These are phyloP conservation scores for Motacilla alba DNA, from an alignment of 2,113 vertebrate genomes.

Conservation along the genomic window DNA sequence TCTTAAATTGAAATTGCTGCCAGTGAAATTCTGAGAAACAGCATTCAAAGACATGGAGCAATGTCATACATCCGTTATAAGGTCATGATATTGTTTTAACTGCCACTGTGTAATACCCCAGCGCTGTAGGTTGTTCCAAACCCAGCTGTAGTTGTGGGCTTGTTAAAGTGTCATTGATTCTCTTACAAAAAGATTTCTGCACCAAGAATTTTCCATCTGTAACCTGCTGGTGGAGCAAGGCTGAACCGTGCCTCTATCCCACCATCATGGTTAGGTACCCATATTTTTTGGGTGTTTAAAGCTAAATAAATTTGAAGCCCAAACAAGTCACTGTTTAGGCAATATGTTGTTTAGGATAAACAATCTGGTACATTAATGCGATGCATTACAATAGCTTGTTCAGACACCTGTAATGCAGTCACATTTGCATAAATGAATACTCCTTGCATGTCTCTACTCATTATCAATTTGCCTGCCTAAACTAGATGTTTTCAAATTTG, in stretches of 20 bases:
- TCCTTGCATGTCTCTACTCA: neutral
- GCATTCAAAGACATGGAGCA: neutral
- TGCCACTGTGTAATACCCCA: neutral
- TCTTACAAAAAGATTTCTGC: neutral
- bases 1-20: neutral
- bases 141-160: neutral
- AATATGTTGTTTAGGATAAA: neutral
- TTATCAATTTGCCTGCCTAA: neutral
- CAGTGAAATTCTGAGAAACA: neutral
- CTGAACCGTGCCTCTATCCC: neutral
- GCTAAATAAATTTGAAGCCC: neutral
- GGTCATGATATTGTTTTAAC: neutral
- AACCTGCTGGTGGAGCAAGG: neutral
- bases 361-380: neutral
- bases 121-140: neutral
- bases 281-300: neutral
- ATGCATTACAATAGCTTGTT: neutral
- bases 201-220: neutral
- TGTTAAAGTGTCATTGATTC: neutral
- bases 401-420: neutral
- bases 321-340: neutral
- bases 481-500: neutral
- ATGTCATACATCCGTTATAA: neutral
- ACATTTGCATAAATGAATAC: neutral
- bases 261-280: neutral